Evolutionary conservation across 2,888 invertebrate species (phyloP).

Genomic region (Anoncus sp.): DNA sequence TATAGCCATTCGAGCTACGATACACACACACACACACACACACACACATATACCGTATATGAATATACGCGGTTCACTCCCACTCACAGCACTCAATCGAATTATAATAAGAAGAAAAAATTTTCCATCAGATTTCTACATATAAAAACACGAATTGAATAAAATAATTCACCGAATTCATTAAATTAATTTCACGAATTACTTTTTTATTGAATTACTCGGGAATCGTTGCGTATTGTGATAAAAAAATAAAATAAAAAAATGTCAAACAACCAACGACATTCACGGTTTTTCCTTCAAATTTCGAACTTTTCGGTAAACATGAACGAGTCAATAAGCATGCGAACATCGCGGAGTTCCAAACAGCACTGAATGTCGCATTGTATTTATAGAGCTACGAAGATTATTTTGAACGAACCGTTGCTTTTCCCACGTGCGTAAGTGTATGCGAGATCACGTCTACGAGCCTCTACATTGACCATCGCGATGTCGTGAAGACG

Average conservation of each 20-base stretch:
- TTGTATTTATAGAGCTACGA: slow-evolving; percentile 83
- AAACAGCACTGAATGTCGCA: slow-evolving; percentile 81
- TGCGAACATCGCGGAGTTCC: slow-evolving; percentile 80
- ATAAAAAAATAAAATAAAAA: not conserved
- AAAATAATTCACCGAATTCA: not conserved
- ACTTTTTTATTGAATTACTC: not conserved
- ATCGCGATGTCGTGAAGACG: slow-evolving; percentile 27
- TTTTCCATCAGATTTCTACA: not conserved
- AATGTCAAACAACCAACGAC: not conserved
- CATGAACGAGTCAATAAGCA: slow-evolving; percentile 72
- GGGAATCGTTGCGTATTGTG: not conserved
- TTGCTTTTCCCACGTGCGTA: slow-evolving; percentile 76
- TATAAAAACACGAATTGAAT: not conserved
- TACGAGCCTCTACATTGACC: slow-evolving; percentile 35
- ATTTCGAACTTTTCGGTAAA: slow-evolving; percentile 51
- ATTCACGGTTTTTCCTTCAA: slow-evolving; percentile 20
- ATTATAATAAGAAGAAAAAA: not conserved
- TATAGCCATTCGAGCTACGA: not conserved
- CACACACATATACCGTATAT: not conserved
- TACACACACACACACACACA: too few species aligned
- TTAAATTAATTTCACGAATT: not conserved
- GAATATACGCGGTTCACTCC: not conserved
- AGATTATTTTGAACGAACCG: slow-evolving; percentile 78
- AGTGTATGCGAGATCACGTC: slow-evolving; percentile 55
- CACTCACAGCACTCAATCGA: slow-evolving; percentile 6